Evolutionary conservation across 2,888 invertebrate genomes (phyloP), one percentile per base, ranked within the genome.

Genomic region (Spodoptera picta): DNA sequence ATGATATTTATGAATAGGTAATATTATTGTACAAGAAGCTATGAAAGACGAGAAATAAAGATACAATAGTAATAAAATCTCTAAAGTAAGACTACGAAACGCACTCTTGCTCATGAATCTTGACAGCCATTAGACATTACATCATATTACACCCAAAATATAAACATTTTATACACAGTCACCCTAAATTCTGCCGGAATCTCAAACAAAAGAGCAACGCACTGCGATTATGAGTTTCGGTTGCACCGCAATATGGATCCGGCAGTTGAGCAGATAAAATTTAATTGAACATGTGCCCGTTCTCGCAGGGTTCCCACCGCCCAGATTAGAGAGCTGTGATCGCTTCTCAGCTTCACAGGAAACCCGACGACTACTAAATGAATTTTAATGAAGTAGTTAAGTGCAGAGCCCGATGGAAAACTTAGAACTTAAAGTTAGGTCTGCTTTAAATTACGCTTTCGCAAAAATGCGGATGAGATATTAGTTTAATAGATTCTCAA

Each of bases 261-360:
- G 11, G 57, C 53, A 65, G 62, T 61, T 47, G 62, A 58, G 62
- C 66, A 78, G 79, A 80, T 80, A 80, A 82, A 83, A 87, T 89
- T 87, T 86, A 89, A 90, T 90, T 87, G 88, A 87, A 89, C 88
- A 87, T 84, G 83, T 89, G 88, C 82, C 69, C 74, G 78, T 84
- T 89, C 87, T 81, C 88, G 85, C 75, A 70, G 73, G 75, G 68
- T 59, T 63, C 58, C 65, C 60, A 55, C 68, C 66, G 58, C 44
- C 60, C 76, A 83, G 84, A 84, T 87, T 84, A 87, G 81, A 80
- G 78, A 61, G 74, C 75, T 72, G 70, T 71, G 75, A 80, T 74
- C 75, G 78, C 78, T 79, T 77, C 75, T 77, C 75, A 73, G 75
- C 81, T 76, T 72, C 68, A 70, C 65, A 65, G 74, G 69, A 69